Evolutionary conservation across 2,113 vertebrate species (phyloP).

Genomic region (Syngnathus typhle): DNA sequence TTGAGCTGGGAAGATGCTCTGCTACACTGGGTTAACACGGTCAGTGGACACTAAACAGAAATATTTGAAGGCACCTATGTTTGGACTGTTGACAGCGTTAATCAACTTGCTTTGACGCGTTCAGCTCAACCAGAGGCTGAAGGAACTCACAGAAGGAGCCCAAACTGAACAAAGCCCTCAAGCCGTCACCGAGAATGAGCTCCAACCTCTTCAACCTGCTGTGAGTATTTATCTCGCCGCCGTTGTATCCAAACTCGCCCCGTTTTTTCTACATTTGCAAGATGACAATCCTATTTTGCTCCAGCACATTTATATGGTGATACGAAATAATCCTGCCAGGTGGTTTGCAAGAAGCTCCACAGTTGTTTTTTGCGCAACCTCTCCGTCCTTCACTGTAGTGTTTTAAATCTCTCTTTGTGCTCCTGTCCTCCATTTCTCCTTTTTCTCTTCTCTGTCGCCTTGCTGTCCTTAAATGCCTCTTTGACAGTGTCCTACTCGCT

Average conservation of each 20-base stretch:
- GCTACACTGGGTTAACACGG: constrained; percentile 81
- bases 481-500: constrained; percentile 75
- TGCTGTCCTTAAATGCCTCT: constrained; percentile 41
- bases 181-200: constrained; percentile 45
- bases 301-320: neutral
- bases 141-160: constrained; percentile 67
- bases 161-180: constrained; percentile 68
- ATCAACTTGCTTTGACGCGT: neutral
- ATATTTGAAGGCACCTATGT: too few species aligned
- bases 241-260: constrained; percentile 5
- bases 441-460: constrained; percentile 32
- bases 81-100: neutral
- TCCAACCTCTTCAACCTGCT: constrained; percentile 72
- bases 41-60: constrained; percentile 46
- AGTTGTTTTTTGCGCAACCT: constrained; percentile 37
- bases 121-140: constrained; percentile 78
- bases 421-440: constrained; percentile 47
- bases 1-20: constrained; percentile 76
- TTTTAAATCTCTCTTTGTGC: constrained; percentile 51
- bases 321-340: constrained; percentile 15
- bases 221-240: constrained; percentile 58
- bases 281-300: neutral
- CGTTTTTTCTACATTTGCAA: constrained; percentile 7
- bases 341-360: constrained; percentile 16
- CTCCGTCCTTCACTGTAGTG: constrained; percentile 31